A percentile compares a stretch with the other conserved stretches of the same genome.
phyloP scores from a whole-genome alignment of 2,113 vertebrate genomes.

The Spilogale gracilis region DNA sequence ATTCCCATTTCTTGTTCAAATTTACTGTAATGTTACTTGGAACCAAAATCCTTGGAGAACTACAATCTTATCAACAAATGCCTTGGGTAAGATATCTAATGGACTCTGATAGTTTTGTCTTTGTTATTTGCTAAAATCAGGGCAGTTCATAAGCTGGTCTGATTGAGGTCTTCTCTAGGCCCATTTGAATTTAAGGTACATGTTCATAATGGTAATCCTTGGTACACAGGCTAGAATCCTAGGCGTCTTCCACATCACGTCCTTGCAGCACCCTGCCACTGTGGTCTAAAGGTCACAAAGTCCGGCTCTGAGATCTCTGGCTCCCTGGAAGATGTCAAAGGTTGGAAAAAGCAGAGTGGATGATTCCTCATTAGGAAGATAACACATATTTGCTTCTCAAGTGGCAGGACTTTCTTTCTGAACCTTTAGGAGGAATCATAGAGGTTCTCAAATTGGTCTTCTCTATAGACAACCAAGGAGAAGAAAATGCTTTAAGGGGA shows the following conservation, averaged over 20 bases:
- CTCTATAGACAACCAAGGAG: background rate
- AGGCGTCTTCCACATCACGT: background rate
- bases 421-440: background rate
- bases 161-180: background rate
- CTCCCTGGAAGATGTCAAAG: background rate
- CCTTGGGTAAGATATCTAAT: background rate
- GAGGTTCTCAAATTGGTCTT: conserved; percentile 28
- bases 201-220: background rate
- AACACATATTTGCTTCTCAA: background rate
- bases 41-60: conserved; percentile 32
- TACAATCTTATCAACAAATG: background rate
- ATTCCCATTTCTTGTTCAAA: conserved; percentile 6
- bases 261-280: background rate
- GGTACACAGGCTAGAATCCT: background rate
- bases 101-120: background rate
- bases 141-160: background rate
- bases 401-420: background rate
- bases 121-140: background rate
- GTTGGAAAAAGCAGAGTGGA: background rate
- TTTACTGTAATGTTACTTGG: background rate
- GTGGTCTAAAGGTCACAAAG: background rate
- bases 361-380: background rate
- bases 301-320: background rate
- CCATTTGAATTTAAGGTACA: background rate
- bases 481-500: background rate